Base-by-base conservation (phyloP, 2,888 invertebrate species). In the Catocala nupta region DNA sequence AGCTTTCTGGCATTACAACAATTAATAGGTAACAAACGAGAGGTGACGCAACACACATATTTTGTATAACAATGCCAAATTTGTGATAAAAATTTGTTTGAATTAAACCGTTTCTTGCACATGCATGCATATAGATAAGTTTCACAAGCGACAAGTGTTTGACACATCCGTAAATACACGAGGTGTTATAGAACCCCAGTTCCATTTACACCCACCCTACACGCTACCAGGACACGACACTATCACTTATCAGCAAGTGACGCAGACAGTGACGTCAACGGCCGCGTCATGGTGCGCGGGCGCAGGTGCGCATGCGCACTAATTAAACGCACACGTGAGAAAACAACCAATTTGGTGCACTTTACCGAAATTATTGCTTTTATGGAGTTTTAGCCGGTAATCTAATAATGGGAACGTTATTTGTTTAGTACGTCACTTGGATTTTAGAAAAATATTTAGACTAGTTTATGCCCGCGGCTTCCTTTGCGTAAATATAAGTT, bases 311-410 rank as follows among this genome's bases (percentile, higher is more conserved):
- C 78, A 64, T 5, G 75, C 80, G 77, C 84, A 82, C 83, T 81
- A 83, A 85, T 84, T 85, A 83, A 78, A 71, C 56, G 57, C 54
- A 77, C 76, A 77, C 78, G 85, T 85, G 85, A 82, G 85, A 85
- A 85, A 82, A 75, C 74, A 59, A 70, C 83, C 83, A 85, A 85
- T 85, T 85, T 85, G 70, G 71, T 64, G 78, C 69, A 74, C 72
- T 78, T 71, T 78, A 74, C 70, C 60, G 69, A 63, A 74, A 65
- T 65, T 68, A 70, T 68, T 55, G 39, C 61, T 65, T n/a, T 59
- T 58, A 60, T 64, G 59, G 57, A 3, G 33, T 45, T 66, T 52
- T 56, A 48, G 48, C 10, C 25, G 11, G 44, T 56, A 25, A 25
- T 34, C 10, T 55, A 48, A 36, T 59, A 43, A 45, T 25, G 33